Evolutionary conservation across 1,140 invertebrate genomes (phyloP), one percentile per base, ranked within the genome.

Genomic region (Trichonephila clavata): DNA sequence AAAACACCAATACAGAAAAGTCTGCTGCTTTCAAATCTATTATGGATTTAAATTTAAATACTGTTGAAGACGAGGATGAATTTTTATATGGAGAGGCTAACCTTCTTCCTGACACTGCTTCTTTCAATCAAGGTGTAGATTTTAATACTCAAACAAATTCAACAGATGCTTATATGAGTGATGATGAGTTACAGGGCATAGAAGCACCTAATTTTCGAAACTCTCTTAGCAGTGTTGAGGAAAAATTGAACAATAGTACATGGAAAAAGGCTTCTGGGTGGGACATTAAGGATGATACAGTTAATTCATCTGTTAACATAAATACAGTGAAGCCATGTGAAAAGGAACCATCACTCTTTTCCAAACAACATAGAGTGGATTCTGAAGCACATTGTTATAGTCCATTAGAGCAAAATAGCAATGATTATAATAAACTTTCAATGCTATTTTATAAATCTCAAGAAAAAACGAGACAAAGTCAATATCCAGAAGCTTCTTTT

Each of bases 81-180:
- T 93, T 86, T 93, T 81, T 93, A 39, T 93, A 93, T 88, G 92
- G 92, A 63, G 92, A 88, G 57, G 81, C 92, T n/a, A 68, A 65
- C 57, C 10, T 20, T 16, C 14, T 80, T 27, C 68, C 88, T 27
- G 43, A 24, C 18, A 57, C 10, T 14, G 13, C 20, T 39, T 32
- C 18, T 39, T 32, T 39, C 24, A 32, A 77, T 27, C 24, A 77
- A 77, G 32, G 3, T 32, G 27, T 16, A 39, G 4, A 77, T 13
- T 50, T 50, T 10, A 50, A 50, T 50, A 13, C 50, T 50, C 13
- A 32, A 27, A 27, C 27, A 32, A 77, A 18, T 18, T 32, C 27
- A 32, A 18, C 13, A 14, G 65, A 27, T 20, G 60, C 65, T 50
- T 50, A 27, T 68, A 27, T 68, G 24, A 50, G n/a, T 13, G 16